These are phyloP conservation scores for Acanthopleura granulata DNA, from an alignment of 2,888 invertebrate genomes.

Conservation along the genomic window DNA sequence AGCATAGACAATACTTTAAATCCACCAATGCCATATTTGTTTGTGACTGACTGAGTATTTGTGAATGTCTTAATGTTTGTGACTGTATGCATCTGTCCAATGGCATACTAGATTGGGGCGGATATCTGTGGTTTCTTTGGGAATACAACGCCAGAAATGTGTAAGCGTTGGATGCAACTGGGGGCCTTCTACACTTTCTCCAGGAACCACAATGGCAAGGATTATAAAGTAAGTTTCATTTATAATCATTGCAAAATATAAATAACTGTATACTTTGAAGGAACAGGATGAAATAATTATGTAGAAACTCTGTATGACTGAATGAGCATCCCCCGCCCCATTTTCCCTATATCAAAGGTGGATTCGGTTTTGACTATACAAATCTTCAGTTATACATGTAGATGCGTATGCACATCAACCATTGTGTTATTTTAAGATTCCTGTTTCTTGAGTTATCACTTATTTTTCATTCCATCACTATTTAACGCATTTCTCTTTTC, in stretches of 20 bases:
- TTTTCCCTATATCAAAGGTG: no score
- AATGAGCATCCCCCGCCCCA: not conserved
- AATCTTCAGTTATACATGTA: no score
- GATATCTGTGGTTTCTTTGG: slow-evolving; percentile 63
- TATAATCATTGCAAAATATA: not conserved
- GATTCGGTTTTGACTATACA: no score
- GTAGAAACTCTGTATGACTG: not conserved
- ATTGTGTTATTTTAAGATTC: no score
- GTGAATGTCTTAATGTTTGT: no score
- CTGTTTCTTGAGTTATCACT: no score
- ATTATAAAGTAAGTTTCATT: slow-evolving; percentile 3
- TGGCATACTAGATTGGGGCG: slow-evolving; percentile 54
- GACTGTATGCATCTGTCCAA: not conserved
- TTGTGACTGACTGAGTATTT: no score
- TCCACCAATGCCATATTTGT: no score
- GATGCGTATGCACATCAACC: no score
- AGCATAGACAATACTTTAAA: no score
- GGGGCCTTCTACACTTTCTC: slow-evolving; percentile 64
- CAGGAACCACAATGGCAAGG: slow-evolving; percentile 56
- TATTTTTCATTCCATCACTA: no score
- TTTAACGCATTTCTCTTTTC: no score
- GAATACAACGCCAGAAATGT: slow-evolving; percentile 49
- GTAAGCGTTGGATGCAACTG: slow-evolving; percentile 66
- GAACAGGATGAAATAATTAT: not conserved
- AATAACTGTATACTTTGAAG: not conserved